These are phyloP conservation scores for Cotesia congregata DNA, from an alignment of 2,888 invertebrate genomes.

Conservation along the genomic window DNA sequence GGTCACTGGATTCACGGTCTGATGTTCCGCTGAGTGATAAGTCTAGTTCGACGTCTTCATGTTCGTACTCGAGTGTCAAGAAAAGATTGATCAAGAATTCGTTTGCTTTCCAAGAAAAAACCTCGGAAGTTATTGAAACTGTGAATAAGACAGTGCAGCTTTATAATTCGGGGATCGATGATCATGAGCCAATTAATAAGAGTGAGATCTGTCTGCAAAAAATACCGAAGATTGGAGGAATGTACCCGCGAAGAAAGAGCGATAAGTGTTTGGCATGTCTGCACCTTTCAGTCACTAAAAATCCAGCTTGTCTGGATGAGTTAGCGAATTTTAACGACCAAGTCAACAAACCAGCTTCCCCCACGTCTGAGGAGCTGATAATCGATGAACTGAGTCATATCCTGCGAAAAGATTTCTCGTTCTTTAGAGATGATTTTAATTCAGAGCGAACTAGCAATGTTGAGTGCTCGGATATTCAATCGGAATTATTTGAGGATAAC, in stretches of 20 bases:
- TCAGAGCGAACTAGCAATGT: background rate
- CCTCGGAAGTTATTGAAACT: conserved; percentile 13
- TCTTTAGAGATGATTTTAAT: background rate
- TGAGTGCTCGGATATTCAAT: conserved; percentile 1
- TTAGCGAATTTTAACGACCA: conserved; percentile 28
- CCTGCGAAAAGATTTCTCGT: background rate
- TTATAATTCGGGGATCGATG: background rate
- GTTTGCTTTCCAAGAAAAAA: conserved; percentile 29
- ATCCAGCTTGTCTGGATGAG: conserved; percentile 21
- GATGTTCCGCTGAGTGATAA: conserved; percentile 18
- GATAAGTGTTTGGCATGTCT: conserved; percentile 65
- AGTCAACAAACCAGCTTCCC: background rate
- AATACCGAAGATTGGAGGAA: conserved; percentile 55
- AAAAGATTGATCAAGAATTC: conserved; percentile 47
- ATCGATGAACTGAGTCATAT: background rate
- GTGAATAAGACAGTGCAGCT: conserved; percentile 12
- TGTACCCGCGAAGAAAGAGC: conserved; percentile 54
- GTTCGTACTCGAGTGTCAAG: conserved; percentile 42
- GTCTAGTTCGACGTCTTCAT: conserved; percentile 20
- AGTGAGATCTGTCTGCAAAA: conserved; percentile 42
- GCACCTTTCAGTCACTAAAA: conserved; percentile 49
- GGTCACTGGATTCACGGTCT: background rate
- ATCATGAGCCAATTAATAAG: conserved; percentile 20
- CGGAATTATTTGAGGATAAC: background rate
- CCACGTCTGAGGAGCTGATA: conserved; percentile 12